Percentiles rank a stretch among this genome's conserved stretches.
phyloP scores from a whole-genome alignment of 2,113 vertebrate species.

The Octodon degus region DNA sequence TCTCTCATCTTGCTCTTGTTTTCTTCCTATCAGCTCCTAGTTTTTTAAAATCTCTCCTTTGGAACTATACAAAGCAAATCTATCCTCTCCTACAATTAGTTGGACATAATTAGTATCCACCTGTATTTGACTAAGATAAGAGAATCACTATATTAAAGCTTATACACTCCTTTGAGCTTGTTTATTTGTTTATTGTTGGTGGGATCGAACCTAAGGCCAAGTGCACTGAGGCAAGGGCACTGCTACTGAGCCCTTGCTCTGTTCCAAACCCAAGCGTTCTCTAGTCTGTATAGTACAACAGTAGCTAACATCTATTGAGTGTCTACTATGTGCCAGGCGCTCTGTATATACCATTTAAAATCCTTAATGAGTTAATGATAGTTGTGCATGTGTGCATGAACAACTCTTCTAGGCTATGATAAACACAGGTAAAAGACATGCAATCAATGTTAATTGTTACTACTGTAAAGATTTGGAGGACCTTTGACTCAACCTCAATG shows the following conservation, averaged over 20 bases:
- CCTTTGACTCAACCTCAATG: neutral
- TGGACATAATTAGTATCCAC: neutral
- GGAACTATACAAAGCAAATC: neutral
- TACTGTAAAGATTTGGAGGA: neutral
- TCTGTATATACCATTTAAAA: neutral
- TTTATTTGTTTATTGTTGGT: neutral
- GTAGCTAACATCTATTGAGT: neutral
- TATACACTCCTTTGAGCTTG: slow-evolving; percentile 7
- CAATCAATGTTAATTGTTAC: neutral
- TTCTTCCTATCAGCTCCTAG: neutral
- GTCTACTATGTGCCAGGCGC: neutral
- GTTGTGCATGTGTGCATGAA: neutral
- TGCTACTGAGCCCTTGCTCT: neutral
- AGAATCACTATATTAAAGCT: slow-evolving; percentile 6
- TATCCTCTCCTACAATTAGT: neutral
- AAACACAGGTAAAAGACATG: neutral
- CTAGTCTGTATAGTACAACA: neutral
- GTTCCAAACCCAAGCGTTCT: neutral
- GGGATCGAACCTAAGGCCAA: neutral
- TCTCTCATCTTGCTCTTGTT: neutral
- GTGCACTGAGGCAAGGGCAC: neutral
- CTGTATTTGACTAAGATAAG: neutral
- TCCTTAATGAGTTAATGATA: neutral
- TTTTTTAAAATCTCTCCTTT: neutral
- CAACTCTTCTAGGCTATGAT: neutral